Evolutionary conservation across 2,797 vertebrate genomes (phyloP).

Genomic region (Tapirus indicus): DNA sequence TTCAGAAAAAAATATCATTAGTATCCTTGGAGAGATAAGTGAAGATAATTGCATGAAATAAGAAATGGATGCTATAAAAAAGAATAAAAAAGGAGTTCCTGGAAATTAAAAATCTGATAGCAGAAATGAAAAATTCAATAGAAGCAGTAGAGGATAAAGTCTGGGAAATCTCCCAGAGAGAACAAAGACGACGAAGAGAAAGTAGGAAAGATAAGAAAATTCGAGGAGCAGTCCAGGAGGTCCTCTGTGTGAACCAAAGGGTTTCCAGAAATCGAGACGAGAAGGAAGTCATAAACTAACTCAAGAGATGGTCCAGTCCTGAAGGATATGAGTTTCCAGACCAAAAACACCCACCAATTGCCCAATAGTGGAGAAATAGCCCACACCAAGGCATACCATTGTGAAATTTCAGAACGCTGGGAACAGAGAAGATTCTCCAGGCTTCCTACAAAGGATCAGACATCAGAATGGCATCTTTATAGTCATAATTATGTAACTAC

Average conservation of each 20-base stretch:
- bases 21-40: neutral
- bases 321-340: neutral
- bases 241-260: neutral
- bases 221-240: neutral
- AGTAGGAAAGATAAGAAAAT: neutral
- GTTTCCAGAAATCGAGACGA: neutral
- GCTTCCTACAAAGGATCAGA: neutral
- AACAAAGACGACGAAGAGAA: slow-evolving; percentile 13
- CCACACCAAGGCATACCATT: neutral
- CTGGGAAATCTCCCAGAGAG: slow-evolving; percentile 29
- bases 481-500: neutral
- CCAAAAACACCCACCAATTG: neutral
- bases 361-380: neutral
- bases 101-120: slow-evolving; percentile 63
- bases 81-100: slow-evolving; percentile 10
- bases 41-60: slow-evolving; percentile 53
- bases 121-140: slow-evolving; percentile 65
- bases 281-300: neutral
- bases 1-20: neutral
- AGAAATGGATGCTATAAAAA: slow-evolving; percentile 41
- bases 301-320: neutral
- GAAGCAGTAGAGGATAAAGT: slow-evolving; percentile 20
- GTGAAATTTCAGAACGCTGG: neutral
- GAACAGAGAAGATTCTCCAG: neutral
- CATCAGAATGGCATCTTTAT: neutral